These are phyloP conservation scores for Drosophila takahashii DNA, from an alignment of 1,140 invertebrate genomes.

Conservation along the genomic window DNA sequence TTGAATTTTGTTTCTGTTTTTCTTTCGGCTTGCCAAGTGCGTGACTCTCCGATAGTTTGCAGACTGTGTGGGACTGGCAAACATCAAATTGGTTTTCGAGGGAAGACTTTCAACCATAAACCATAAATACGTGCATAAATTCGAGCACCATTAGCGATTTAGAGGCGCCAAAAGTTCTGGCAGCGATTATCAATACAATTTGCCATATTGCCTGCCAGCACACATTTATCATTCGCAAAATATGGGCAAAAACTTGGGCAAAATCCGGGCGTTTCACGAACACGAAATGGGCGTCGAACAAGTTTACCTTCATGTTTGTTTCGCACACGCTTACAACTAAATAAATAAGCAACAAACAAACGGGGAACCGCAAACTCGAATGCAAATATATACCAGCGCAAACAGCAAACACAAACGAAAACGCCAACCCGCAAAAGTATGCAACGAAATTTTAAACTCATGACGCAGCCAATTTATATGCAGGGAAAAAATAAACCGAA, in stretches of 20 bases:
- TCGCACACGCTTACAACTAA: slow-evolving; percentile 45
- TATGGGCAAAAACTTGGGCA: slow-evolving; percentile 28
- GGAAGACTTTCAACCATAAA: slow-evolving; percentile 14
- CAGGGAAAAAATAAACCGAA: slow-evolving; percentile 36
- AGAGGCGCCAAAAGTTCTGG: slow-evolving; percentile 41
- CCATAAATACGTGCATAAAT: slow-evolving; percentile 31
- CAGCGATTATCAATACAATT: slow-evolving; percentile 54
- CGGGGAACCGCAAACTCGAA: slow-evolving; percentile 38
- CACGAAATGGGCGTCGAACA: slow-evolving; percentile 21
- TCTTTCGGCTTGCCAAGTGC: slow-evolving; percentile 59
- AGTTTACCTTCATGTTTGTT: slow-evolving; percentile 51
- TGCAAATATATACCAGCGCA: slow-evolving; percentile 28
- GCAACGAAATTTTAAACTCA: slow-evolving; percentile 68
- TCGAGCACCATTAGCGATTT: slow-evolving; percentile 26
- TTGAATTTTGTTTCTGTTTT: slow-evolving; percentile 77
- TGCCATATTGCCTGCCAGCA: slow-evolving; percentile 23
- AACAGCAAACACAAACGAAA: slow-evolving; percentile 17
- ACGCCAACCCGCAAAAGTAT: slow-evolving; percentile 59
- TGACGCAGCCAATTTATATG: slow-evolving; percentile 69
- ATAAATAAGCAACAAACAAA: slow-evolving; percentile 61
- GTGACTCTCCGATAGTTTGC: slow-evolving; percentile 39
- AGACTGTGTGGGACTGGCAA: background rate
- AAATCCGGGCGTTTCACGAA: slow-evolving; percentile 1
- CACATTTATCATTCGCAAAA: slow-evolving; percentile 48
- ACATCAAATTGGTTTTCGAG: slow-evolving; percentile 15